These are phyloP conservation scores for Bugula neritina DNA, from an alignment of 2,888 invertebrate species.

Conservation along the genomic window DNA sequence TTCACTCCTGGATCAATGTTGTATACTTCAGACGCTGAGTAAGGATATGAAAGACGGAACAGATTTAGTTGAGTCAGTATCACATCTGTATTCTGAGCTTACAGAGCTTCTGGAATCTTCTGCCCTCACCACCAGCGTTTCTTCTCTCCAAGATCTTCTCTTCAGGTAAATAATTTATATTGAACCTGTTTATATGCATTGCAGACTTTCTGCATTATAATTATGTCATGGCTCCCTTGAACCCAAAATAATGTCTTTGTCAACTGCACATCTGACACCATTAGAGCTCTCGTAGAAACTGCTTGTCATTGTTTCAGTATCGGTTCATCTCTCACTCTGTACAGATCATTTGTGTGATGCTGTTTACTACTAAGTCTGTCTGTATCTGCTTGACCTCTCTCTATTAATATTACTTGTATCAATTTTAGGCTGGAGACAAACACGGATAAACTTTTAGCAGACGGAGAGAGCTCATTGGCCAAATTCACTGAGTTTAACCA, in stretches of 20 bases:
- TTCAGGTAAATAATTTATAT: not conserved
- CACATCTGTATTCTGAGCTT: not conserved
- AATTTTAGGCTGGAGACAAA: conserved; percentile 12
- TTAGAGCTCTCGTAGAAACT: too few relatives aligned
- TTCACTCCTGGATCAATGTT: not conserved
- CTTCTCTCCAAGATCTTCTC: conserved; percentile 3
- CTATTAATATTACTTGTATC: not conserved
- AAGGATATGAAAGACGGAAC: not conserved
- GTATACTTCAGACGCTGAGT: not conserved
- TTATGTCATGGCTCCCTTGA: too few relatives aligned
- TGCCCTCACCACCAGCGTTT: not conserved
- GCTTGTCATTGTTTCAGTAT: too few relatives aligned
- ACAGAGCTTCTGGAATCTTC: conserved; percentile 12
- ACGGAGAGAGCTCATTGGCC: conserved; percentile 10
- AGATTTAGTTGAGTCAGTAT: conserved; percentile 8
- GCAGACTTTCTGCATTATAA: too few relatives aligned
- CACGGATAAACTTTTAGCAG: not conserved
- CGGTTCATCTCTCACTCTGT: too few relatives aligned
- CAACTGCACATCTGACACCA: too few relatives aligned
- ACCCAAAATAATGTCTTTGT: too few relatives aligned
- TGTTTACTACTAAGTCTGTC: too few relatives aligned
- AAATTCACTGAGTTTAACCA: conserved; percentile 1
- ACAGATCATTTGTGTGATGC: too few relatives aligned
- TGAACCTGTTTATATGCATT: too few relatives aligned
- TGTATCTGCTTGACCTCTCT: not conserved